Base-by-base conservation (phyloP, 92 coral and sea anemone species). In the Paragorgia papillata region DNA sequence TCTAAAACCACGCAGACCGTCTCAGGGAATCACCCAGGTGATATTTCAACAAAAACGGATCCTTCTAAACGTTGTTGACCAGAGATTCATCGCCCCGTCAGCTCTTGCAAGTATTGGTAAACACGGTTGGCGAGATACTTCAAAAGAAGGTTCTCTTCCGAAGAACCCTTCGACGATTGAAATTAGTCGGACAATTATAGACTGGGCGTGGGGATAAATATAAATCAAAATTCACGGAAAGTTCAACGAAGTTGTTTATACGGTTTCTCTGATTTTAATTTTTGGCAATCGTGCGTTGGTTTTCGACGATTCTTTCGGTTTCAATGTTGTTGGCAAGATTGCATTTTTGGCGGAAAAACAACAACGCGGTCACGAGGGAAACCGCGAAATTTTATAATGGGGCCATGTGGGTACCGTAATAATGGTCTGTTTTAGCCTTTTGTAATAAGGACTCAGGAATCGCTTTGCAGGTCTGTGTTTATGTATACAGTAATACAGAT, bases 101-200 rank as follows among this genome's bases (percentile, higher is more conserved):
- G 53, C n/a, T 15, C 14, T 2, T 15, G 53, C 53, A 46, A 46
- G 53, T 6, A 7, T 2, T 46, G n/a, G 17, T 15, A n/a, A 46
- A 7, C 53, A 15, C 53, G 53, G 7, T 46, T 46, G 17, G 12
- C 17, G 48, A 71, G 78, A 71, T 71, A 63, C 62, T 39, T 71
- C 78, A 71, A 71, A 71, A 71, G 62, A 55, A 51, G 64, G 48
- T 50, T 20, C 9, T 4, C 25, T 19, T 19, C 20, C 27, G 30
- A 25, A 68, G 26, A 17, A 33, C 78, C 30, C 57, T 71, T 54
- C 78, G 64, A 54, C 57, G 78, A 71, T 71, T 71, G 78, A 55
- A 71, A 71, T 71, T 71, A 71, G 78, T 71, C 63, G 44, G 25
- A 27, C 35, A n/a, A n/a, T n/a, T n/a, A n/a, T 22, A 12, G 44